These are phyloP conservation scores for Lagodon rhomboides DNA, from an alignment of 2,797 vertebrate species.

Conservation along the genomic window DNA sequence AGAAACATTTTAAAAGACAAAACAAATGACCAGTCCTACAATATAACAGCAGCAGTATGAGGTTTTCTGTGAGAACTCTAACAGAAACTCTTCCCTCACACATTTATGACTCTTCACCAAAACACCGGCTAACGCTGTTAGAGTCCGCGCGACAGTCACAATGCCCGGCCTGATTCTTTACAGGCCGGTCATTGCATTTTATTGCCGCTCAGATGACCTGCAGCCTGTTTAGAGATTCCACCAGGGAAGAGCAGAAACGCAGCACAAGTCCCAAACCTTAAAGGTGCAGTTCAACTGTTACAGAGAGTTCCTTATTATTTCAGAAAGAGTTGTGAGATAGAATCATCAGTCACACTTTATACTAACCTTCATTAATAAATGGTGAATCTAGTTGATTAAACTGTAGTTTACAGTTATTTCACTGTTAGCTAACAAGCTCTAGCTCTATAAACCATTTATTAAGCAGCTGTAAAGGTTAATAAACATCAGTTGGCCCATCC, in stretches of 20 bases:
- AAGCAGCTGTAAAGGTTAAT: too few relatives aligned
- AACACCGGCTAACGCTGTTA: constrained; percentile 38
- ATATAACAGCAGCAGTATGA: too few relatives aligned
- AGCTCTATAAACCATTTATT: too few relatives aligned
- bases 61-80: neutral
- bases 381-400: too few relatives aligned
- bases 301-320: neutral
- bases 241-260: neutral
- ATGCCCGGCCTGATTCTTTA: constrained; percentile 23
- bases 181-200: constrained; percentile 3
- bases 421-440: too few relatives aligned
- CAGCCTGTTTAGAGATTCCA: constrained; percentile 8
- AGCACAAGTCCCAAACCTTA: neutral
- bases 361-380: too few relatives aligned
- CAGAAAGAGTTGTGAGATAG: neutral
- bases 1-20: too few relatives aligned
- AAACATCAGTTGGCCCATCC: too few relatives aligned
- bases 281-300: neutral
- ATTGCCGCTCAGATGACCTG: constrained; percentile 15
- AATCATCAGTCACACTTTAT: too few relatives aligned
- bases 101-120: constrained; percentile 35
- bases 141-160: constrained; percentile 1
- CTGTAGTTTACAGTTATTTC: too few relatives aligned
- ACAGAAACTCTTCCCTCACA: constrained; percentile 9
- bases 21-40: too few relatives aligned